Conservation (phyloP, 2,797 vertebrate species). For the Leucoraja ocellata region DNA sequence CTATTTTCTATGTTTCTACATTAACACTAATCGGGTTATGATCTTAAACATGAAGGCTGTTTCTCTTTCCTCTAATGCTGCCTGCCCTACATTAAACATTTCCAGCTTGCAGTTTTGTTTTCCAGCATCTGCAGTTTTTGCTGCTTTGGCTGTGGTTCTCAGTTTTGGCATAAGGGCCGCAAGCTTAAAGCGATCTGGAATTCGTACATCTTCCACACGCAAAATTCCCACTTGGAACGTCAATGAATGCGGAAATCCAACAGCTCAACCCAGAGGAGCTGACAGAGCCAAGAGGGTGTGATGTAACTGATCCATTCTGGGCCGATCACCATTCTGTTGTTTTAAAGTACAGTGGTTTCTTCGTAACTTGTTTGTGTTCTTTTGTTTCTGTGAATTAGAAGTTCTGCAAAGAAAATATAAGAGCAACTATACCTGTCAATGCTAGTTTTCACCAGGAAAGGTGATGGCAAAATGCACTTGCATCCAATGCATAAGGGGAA, state of each 20-base stretch:
- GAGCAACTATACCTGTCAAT: background rate
- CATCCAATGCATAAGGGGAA: background rate
- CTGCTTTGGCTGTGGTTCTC: background rate
- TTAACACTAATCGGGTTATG: no score
- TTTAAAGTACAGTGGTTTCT: background rate
- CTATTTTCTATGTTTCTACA: no score
- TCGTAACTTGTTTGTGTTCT: background rate
- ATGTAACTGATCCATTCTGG: background rate
- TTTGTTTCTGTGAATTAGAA: background rate
- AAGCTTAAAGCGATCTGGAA: background rate
- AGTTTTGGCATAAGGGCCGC: background rate
- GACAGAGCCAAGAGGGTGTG: conserved; percentile 1
- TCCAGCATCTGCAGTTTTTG: no score
- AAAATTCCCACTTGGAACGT: background rate
- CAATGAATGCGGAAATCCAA: conserved; percentile 4
- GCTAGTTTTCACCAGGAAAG: background rate
- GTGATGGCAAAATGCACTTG: background rate
- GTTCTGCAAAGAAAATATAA: background rate
- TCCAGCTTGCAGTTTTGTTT: no score
- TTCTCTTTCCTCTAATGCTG: no score
- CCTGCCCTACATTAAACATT: no score
- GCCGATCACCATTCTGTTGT: background rate
- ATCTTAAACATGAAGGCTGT: no score
- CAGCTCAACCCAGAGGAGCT: background rate
- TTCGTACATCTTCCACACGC: background rate